Percentiles rank a stretch among this genome's conserved stretches.
Conservation (phyloP, 2,797 vertebrate species). For the Sphaeramia orbicularis region DNA sequence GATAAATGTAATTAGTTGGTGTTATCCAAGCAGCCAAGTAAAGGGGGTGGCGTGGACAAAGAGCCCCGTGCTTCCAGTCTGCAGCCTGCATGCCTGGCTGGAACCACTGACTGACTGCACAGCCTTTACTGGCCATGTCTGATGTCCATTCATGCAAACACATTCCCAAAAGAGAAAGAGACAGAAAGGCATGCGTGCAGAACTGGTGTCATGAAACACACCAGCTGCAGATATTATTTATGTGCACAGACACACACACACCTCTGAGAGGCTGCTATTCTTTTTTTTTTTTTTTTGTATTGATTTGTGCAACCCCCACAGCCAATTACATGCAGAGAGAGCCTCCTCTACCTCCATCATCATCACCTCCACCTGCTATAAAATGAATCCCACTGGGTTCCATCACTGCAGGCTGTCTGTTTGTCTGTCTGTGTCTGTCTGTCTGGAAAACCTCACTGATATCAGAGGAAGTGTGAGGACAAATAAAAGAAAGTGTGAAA, state of each 20-base stretch:
- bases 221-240: conserved; percentile 34
- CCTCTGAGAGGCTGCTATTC: background rate
- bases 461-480: conserved; percentile 3
- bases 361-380: conserved; percentile 50
- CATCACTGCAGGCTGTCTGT: conserved; percentile 39
- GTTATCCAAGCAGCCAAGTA: conserved; percentile 19
- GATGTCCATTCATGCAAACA: conserved; percentile 70
- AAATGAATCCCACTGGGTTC: conserved; percentile 38
- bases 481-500: background rate
- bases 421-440: conserved; percentile 31
- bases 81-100: conserved; percentile 23
- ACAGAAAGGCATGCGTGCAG: conserved; percentile 18
- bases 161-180: conserved; percentile 28
- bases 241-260: conserved; percentile 2
- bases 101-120: conserved; percentile 17
- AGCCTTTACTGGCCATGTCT: conserved; percentile 46
- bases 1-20: conserved; percentile 55
- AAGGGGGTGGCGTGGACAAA: conserved; percentile 60
- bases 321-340: conserved; percentile 30
- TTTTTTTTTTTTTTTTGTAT: conserved; percentile 14
- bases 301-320: conserved; percentile 40
- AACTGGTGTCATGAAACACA: conserved; percentile 14
- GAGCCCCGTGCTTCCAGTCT: conserved; percentile 42
- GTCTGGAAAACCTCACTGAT: conserved; percentile 35
- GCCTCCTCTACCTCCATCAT: conserved; percentile 14